Percentiles rank a stretch among this genome's conserved stretches.
Evolutionary conservation across 2,113 vertebrate genomes (phyloP).

Genomic region (Onychostruthus taczanowskii): DNA sequence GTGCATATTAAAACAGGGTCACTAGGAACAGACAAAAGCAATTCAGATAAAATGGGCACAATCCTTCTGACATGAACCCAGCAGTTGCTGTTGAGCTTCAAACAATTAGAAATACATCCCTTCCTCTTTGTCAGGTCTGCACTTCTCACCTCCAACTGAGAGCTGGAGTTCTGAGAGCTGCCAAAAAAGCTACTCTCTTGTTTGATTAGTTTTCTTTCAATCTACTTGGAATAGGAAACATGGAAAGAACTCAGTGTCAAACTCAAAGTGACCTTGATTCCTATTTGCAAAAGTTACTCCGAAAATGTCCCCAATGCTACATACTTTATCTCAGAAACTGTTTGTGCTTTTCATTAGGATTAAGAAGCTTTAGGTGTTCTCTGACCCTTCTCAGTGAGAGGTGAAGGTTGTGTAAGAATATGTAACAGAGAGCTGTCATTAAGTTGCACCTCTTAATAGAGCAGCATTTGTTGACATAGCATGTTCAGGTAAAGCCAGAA

Average conservation of each 20-base stretch:
- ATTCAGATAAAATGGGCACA: not conserved
- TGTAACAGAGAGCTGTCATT: not conserved
- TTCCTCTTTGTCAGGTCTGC: conserved; percentile 17
- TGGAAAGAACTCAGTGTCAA: not conserved
- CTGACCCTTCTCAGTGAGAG: not conserved
- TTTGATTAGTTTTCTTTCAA: not conserved
- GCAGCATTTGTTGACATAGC: conserved; percentile 4
- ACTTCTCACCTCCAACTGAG: conserved; percentile 30
- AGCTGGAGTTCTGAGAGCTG: not conserved
- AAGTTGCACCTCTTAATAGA: not conserved
- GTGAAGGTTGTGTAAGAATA: not conserved
- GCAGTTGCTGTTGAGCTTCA: not conserved
- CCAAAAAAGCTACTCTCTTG: not conserved
- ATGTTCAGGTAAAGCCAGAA: not conserved
- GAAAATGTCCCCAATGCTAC: not conserved
- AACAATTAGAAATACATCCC: not conserved
- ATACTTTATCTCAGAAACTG: not conserved
- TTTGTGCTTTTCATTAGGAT: not conserved
- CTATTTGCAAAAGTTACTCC: not conserved
- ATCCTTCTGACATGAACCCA: not conserved
- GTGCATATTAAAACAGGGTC: conserved; percentile 55
- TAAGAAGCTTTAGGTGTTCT: not conserved
- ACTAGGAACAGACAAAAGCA: not conserved
- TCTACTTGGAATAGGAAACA: not conserved
- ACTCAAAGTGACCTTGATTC: conserved; percentile 15